Evolutionary conservation across 2,888 invertebrate genomes (phyloP), one percentile per base, ranked within the genome.

Genomic region (Leptopilina drosophilae): DNA sequence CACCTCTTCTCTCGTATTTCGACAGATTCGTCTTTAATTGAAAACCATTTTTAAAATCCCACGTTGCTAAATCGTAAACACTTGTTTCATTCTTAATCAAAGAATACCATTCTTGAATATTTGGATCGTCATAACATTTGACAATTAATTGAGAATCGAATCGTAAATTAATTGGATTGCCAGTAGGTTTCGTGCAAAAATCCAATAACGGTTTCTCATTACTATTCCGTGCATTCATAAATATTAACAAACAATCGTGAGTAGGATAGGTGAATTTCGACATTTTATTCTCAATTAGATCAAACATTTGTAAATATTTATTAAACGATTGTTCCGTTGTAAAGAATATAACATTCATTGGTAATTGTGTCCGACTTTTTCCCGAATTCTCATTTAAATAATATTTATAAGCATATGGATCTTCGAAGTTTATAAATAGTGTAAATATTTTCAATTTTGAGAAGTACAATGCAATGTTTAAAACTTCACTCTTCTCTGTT

Each of bases 121-220:
- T 64, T 5, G 78, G 11, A 40, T 84, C 76, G 0, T 80, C 73
- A 20, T 82, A 78, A 33, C 87, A 85, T 6, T 82, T 81, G 0
- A 89, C 85, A n/a, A 88, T 56, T 84, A 87, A 83, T 80, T 85
- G 84, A 4, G 86, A 84, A 46, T 86, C 81, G 73, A 86, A 87
- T 0, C 76, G 78, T 1, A 89, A 14, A 59, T 83, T 64, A 12
- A 88, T 85, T 0, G 66, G 75, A 77, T 86, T 88, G 14, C 66
- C 77, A 12, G 12, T 11, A 6, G 84, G 82, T 2, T 82, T 53
- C 8, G 77, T 46, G 76, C 85, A 85, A 79, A 79, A 80, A 40
- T 78, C 46, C 62, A 78, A 79, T 2, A 67, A 42, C 9, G 15
- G 15, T 49, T 67, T 67, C 2, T 67, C 20, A 49, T 67, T n/a